Evolutionary conservation across 2,113 vertebrate genomes (phyloP), one percentile per base, ranked within the genome.

Genomic region (Meleagris gallopavo): DNA sequence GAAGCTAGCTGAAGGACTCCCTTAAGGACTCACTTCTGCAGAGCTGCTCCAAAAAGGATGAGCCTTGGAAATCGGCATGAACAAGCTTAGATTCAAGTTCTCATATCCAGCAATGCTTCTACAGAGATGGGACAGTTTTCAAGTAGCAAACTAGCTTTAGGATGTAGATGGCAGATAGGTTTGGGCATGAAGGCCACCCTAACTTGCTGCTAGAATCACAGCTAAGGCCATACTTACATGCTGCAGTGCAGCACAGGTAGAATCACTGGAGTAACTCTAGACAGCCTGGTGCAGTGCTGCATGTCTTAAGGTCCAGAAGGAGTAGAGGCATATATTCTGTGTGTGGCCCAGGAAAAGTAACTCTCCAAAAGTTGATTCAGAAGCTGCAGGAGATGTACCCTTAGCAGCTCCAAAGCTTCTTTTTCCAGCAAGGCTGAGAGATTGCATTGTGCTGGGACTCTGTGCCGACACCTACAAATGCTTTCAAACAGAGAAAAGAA

Each of bases 341-440:
- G 52, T 58, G 55, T 40, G 34, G 36, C 48, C 43, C 48, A 32
- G n/a, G 74, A 74, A 6, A 38, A 45, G 43, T 15, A 34, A 13
- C 29, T 2, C 20, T 29, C 32, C 29, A n/a, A 11, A 29, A 8
- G 13, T 45, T 54, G 8, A 32, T 60, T 45, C 21, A 45, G n/a
- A 58, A 60, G 38, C 43, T 65, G 48, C 27, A 64, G 61, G 25
- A 12, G 25, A 17, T 18, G 36, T 29, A 64, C 25, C 15, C 16
- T 5, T 29, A 40, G 6, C 60, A 40, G 61, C 38, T 64, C 6
- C 36, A 64, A 64, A 29, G 61, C 1, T 0, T 0, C 13, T 50
- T 69, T 43, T 36, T 20, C 30, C 73, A 36, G 54, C 45, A 29
- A 34, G 34, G 54, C 58, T 57, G 57, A 57, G 54, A 67, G 40